Percentiles rank a stretch among this genome's conserved stretches.
phyloP scores from a whole-genome alignment of 2,797 vertebrate species.

The Diplodus puntazzo region DNA sequence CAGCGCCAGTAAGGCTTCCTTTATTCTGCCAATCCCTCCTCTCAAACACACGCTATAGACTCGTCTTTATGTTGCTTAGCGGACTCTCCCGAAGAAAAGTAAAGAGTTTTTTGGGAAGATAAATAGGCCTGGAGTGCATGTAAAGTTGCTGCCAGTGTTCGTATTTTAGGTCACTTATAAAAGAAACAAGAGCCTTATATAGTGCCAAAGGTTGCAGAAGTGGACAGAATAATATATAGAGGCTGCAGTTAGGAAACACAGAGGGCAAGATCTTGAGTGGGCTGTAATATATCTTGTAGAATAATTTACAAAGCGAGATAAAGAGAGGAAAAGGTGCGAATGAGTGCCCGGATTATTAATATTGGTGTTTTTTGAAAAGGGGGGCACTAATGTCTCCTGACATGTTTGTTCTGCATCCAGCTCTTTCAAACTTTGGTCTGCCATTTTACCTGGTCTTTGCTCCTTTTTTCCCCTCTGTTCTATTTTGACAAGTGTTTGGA shows the following conservation, averaged over 20 bases:
- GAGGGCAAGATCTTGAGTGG: conserved; percentile 64
- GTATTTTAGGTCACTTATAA: conserved; percentile 58
- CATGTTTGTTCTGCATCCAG: conserved; percentile 69
- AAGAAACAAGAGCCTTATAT: conserved; percentile 34
- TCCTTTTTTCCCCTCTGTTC: conserved; percentile 59
- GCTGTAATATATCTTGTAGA: conserved; percentile 59
- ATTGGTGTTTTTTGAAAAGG: conserved; percentile 40
- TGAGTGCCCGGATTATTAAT: conserved; percentile 55
- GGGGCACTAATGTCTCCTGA: conserved; percentile 63
- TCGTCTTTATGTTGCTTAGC: conserved; percentile 47
- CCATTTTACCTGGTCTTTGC: conserved; percentile 60
- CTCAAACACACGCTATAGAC: conserved; percentile 51
- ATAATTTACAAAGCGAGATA: conserved; percentile 59
- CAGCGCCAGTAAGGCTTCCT: conserved; percentile 59
- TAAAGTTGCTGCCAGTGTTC: conserved; percentile 54
- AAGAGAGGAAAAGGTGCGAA: conserved; percentile 51
- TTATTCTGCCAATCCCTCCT: conserved; percentile 68
- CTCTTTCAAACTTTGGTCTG: conserved; percentile 66
- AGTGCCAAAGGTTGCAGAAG: conserved; percentile 59
- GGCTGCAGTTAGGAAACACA: conserved; percentile 49
- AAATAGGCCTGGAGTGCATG: conserved; percentile 48
- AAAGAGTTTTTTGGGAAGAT: conserved; percentile 44
- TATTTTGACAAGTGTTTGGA: conserved; percentile 71
- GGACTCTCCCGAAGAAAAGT: conserved; percentile 46
- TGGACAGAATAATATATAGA: conserved; percentile 40